Evolutionary conservation across 2,797 vertebrate species (phyloP), one percentile per base, ranked within the genome.

Genomic region (Euthynnus affinis): DNA sequence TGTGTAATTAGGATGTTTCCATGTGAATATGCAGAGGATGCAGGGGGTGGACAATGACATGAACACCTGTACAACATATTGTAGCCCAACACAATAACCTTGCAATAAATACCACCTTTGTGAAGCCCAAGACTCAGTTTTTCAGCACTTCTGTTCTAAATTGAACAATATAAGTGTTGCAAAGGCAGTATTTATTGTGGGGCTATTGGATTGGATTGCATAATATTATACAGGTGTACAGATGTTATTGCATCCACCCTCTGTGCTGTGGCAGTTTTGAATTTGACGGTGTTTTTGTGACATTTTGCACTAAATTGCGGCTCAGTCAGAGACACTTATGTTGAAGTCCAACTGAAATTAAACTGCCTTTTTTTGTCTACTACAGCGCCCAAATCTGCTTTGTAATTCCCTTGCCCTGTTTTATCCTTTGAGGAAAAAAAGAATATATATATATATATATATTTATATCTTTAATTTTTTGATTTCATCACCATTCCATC

Each of bases 141-240:
- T 58, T 78, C 73, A 68, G 67, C 64, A 66, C 23, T 61, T 71
- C 5, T 69, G 55, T 59, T 44, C 60, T 51, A 69, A 72, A 74
- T 22, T 46, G 46, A 68, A 65, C 32, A 78, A 61, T 71, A 64
- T 71, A 63, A 32, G 52, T 58, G 22, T 67, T 29, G 63, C 46
- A 71, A 66, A 79, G 15, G 15, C 63, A 61, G n/a, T 40, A 56
- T 71, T 82, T 80, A 82, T 61, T 66, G 34, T 51, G 40, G 9
- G 5, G 56, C 59, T 73, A 49, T 78, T 74, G 57, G 58, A 37
- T 4, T 64, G 23, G 3, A 73, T 75, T 71, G 22, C 17, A 37
- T 71, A 15, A 40, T 52, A 76, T 48, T 40, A 66, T 67, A 60
- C 61, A 85, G 73, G 80, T 87, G 80, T 74, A 53, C 60, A 6